Percentiles rank a stretch among this genome's conserved stretches.
Evolutionary conservation across 2,888 invertebrate genomes (phyloP).

Genomic region (Ochropleura plecta): DNA sequence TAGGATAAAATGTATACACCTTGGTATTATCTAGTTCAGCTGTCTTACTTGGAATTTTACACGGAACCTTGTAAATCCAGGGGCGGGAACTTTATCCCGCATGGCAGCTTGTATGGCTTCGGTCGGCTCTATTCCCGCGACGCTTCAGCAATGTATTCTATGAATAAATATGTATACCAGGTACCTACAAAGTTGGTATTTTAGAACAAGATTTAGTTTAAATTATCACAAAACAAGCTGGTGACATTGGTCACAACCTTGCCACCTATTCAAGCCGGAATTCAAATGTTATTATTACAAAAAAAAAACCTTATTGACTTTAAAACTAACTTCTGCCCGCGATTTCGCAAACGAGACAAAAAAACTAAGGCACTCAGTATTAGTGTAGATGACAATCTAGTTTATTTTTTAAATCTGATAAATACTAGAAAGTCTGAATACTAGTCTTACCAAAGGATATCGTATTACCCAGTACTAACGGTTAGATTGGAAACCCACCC

Average conservation of each 20-base stretch:
- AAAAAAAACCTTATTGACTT: too few species aligned
- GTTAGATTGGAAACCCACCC: too few species aligned
- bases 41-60: conserved; percentile 35
- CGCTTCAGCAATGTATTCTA: conserved; percentile 36
- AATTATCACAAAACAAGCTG: neutral
- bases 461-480: too few species aligned
- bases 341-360: too few species aligned
- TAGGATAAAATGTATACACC: conserved; percentile 11
- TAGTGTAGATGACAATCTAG: too few species aligned
- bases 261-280: neutral
- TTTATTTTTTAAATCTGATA: too few species aligned
- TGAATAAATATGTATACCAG: conserved; percentile 52
- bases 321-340: too few species aligned
- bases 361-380: too few species aligned
- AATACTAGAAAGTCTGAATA: too few species aligned
- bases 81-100: conserved; percentile 32
- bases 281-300: neutral
- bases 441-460: too few species aligned
- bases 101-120: conserved; percentile 36
- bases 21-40: conserved; percentile 16
- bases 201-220: neutral
- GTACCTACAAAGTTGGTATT: neutral
- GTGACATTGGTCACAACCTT: neutral
- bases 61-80: conserved; percentile 18
- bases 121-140: conserved; percentile 21